Percentiles rank a stretch among this genome's conserved stretches.
phyloP scores from a whole-genome alignment of 2,888 invertebrate genomes.

The Taenaris catops region DNA sequence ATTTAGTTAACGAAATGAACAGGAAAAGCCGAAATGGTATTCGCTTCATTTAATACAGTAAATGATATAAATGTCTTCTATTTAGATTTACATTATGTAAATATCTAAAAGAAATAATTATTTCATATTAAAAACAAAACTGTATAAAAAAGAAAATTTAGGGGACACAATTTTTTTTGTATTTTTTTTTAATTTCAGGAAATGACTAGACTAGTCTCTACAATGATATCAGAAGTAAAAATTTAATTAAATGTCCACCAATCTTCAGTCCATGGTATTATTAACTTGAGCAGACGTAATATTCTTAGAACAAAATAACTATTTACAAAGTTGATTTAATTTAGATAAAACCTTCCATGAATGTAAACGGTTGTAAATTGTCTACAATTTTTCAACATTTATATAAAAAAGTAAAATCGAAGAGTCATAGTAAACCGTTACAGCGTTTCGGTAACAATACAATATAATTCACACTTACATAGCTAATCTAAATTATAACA shows the following conservation, averaged over 20 bases:
- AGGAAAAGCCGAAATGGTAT: constrained; percentile 13
- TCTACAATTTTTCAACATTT: constrained; percentile 43
- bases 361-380: constrained; percentile 47
- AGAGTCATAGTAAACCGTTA: constrained; percentile 19
- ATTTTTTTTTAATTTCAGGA: constrained; percentile 8
- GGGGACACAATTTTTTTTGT: constrained; percentile 13
- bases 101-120: constrained; percentile 1
- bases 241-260: constrained; percentile 17
- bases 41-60: background rate
- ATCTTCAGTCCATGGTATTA: constrained; percentile 61
- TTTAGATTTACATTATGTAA: background rate
- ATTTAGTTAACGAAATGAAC: constrained; percentile 24
- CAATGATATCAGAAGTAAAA: constrained; percentile 19
- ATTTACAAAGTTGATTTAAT: constrained; percentile 68
- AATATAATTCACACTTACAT: constrained; percentile 17
- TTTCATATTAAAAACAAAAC: background rate
- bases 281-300: constrained; percentile 75
- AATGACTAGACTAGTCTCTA: constrained; percentile 21
- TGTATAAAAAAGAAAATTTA: constrained; percentile 2
- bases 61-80: background rate
- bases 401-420: constrained; percentile 35
- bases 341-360: constrained; percentile 44
- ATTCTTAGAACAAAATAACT: constrained; percentile 71
- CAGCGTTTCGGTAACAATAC: constrained; percentile 17
- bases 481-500: constrained; percentile 48